These are phyloP conservation scores for Polylopha cassiicola DNA, from an alignment of 2,888 invertebrate species.

Conservation along the genomic window DNA sequence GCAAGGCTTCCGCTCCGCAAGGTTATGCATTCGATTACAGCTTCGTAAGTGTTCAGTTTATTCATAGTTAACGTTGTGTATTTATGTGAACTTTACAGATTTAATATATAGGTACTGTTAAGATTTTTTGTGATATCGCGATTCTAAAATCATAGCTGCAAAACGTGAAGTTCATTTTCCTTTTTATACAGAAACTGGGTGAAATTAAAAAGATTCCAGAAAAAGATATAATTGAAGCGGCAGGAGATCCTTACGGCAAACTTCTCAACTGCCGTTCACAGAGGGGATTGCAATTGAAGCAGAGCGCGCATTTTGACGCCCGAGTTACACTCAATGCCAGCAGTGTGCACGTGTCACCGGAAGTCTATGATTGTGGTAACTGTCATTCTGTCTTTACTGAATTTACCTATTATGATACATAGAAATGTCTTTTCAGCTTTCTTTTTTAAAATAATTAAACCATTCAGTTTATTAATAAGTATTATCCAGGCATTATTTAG, in stretches of 20 bases:
- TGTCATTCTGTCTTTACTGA: not conserved
- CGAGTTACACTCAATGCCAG: constrained; percentile 52
- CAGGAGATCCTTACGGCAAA: constrained; percentile 34
- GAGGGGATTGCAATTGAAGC: constrained; percentile 41
- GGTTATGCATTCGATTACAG: constrained; percentile 53
- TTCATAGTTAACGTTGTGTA: no score
- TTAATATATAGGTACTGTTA: no score
- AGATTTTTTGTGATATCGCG: not conserved
- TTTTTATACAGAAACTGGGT: constrained; percentile 44
- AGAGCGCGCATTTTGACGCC: constrained; percentile 53
- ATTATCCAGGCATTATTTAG: no score
- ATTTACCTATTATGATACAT: no score
- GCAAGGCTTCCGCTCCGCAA: constrained; percentile 32
- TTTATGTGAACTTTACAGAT: no score
- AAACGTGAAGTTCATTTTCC: not conserved
- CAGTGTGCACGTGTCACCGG: constrained; percentile 57
- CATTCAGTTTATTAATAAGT: no score
- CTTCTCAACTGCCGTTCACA: constrained; percentile 46
- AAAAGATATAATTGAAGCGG: constrained; percentile 25
- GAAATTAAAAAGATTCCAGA: constrained; percentile 34
- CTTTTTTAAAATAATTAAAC: no score
- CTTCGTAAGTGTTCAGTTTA: constrained; percentile 43
- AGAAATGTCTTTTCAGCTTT: no score
- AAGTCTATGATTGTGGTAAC: constrained; percentile 64
- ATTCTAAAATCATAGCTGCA: not conserved